Evolutionary conservation across 1,140 invertebrate species (phyloP).

Genomic region (Zaprionus gabonicus): DNA sequence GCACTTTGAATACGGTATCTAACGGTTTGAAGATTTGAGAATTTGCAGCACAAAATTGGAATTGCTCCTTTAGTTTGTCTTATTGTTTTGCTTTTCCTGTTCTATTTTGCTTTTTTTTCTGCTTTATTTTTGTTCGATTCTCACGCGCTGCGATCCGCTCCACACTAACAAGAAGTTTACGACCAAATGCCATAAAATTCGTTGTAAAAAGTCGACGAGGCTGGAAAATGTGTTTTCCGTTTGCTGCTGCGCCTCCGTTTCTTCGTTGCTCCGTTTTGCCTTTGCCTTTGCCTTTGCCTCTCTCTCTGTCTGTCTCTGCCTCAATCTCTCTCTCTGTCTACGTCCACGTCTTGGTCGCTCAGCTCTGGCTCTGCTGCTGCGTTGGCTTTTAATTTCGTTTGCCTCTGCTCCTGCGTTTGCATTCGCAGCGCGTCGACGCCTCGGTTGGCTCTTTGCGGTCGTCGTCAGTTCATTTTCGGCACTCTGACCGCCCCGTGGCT

Average conservation of each 20-base stretch:
- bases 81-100: slow-evolving; percentile 47
- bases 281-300: slow-evolving; percentile 10
- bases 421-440: slow-evolving; percentile 36
- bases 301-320: slow-evolving; percentile 9
- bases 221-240: slow-evolving; percentile 84
- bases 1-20: background rate
- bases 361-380: slow-evolving; percentile 5
- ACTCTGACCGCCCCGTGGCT: slow-evolving; percentile 36
- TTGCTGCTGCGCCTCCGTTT: slow-evolving; percentile 47
- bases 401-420: slow-evolving; percentile 26
- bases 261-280: slow-evolving; percentile 7
- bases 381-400: slow-evolving; percentile 48
- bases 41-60: slow-evolving; percentile 18
- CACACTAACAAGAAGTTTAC: slow-evolving; percentile 84
- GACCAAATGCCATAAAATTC: slow-evolving; percentile 84
- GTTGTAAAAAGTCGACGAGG: slow-evolving; percentile 84
- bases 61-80: slow-evolving; percentile 38
- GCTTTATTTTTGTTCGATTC: slow-evolving; percentile 44
- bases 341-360: slow-evolving; percentile 21
- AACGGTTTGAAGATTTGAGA: slow-evolving; percentile 14
- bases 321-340: slow-evolving; percentile 14
- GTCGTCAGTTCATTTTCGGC: slow-evolving; percentile 45
- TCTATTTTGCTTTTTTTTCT: slow-evolving; percentile 20
- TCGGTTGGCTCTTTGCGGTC: slow-evolving; percentile 59
- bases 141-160: slow-evolving; percentile 80